These are phyloP conservation scores for Phyllostomus hastatus DNA, from an alignment of 2,113 vertebrate species.

Conservation along the genomic window DNA sequence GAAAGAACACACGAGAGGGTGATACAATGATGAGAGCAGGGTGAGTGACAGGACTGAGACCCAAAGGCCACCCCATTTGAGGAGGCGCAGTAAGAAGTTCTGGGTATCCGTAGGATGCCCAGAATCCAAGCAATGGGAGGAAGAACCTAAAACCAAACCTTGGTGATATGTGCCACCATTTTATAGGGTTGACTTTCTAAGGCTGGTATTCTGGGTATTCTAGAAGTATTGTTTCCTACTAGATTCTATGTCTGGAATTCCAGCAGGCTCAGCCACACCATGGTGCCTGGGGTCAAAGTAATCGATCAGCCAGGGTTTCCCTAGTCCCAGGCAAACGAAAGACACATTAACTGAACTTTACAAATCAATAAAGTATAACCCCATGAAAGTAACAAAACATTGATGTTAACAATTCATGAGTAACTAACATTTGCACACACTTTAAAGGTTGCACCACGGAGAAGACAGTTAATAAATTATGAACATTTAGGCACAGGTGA, in stretches of 20 bases:
- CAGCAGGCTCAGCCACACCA: neutral
- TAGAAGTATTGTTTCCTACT: neutral
- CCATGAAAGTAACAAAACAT: neutral
- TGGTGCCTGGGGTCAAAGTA: neutral
- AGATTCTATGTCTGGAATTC: neutral
- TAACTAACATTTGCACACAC: neutral
- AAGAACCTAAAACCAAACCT: neutral
- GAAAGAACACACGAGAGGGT: neutral
- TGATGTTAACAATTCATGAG: neutral
- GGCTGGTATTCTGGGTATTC: neutral
- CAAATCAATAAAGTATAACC: neutral
- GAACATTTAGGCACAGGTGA: neutral
- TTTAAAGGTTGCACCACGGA: neutral
- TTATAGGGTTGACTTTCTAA: neutral
- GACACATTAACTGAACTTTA: neutral
- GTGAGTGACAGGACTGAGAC: too few species aligned
- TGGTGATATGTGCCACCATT: neutral
- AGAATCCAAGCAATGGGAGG: neutral
- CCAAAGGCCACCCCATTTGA: neutral
- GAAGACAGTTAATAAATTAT: conserved; percentile 8
- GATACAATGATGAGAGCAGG: neutral
- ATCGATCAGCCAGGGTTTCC: neutral
- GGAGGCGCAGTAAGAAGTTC: neutral
- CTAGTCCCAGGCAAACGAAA: neutral
- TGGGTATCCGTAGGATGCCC: neutral